A percentile compares a stretch with the other conserved stretches of the same genome.
phyloP scores from a whole-genome alignment of 2,888 invertebrate genomes.

The Mimumesa dahlbomi region DNA sequence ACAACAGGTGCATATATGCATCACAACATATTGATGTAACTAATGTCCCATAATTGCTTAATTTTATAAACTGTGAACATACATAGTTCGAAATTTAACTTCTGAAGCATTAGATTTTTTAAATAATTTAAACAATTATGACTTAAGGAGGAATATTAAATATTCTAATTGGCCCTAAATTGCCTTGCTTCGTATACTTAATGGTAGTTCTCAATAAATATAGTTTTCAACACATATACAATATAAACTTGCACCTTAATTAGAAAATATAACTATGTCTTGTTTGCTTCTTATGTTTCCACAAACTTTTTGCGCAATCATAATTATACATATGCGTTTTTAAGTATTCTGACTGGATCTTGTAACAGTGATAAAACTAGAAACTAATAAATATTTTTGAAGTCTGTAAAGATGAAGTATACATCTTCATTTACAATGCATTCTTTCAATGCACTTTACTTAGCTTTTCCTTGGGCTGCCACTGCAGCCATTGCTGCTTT shows the following conservation, averaged over 20 bases:
- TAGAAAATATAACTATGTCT: conserved; percentile 10
- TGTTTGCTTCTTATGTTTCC: background rate
- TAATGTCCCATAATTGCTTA: no score
- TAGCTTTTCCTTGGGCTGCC: conserved; percentile 84
- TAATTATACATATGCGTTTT: conserved; percentile 4
- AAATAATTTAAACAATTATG: no score
- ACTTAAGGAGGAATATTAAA: conserved; percentile 18
- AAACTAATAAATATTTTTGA: conserved; percentile 25
- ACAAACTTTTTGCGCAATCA: no score
- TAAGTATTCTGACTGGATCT: conserved; percentile 1
- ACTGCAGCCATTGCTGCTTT: conserved; percentile 84
- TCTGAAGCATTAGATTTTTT: no score
- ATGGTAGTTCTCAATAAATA: conserved; percentile 39
- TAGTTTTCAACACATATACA: conserved; percentile 28
- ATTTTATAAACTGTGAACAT: no score
- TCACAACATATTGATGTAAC: no score
- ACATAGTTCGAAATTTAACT: no score
- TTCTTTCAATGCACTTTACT: conserved; percentile 72
- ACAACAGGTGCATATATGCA: no score
- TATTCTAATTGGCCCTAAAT: no score
- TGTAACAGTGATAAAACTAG: conserved; percentile 17
- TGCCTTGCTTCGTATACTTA: background rate
- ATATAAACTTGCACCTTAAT: conserved; percentile 6
- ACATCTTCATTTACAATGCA: background rate
- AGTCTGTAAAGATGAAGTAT: no score